Evolutionary conservation across 2,113 vertebrate genomes (phyloP), one percentile per base, ranked within the genome.

Genomic region (Rhodinocichla rosea): DNA sequence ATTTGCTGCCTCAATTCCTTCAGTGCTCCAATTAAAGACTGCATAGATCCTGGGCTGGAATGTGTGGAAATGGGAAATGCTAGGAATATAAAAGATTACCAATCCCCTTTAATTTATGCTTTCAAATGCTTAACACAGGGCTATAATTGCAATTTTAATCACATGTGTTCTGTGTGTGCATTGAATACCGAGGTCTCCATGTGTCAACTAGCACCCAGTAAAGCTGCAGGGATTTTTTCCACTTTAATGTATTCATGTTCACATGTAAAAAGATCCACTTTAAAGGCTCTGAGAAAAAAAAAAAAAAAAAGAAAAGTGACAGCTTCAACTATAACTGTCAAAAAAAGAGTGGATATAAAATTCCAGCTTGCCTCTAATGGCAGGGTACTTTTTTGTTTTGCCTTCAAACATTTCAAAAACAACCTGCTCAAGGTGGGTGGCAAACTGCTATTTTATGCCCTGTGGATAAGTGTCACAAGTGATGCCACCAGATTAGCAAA

Each of bases 371-470:
- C 95, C 82, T 91, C 92, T 97, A 98, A 98, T 92, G 84, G 95
- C 83, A 95, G 88, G 95, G 91, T 97, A 94, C 93, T 93, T 95
- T 87, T 92, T 97, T 97, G 96, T 96, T 96, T 97, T 92, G 90
- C 95, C 96, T 97, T 97, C 96, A 96, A 96, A 95, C 74, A 57
- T 64, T 97, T 87, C 65, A 96, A 85, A 98, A 96, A 45, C 95
- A 97, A 94, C 92, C 77, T 96, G 83, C 59, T 96, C 95, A 52
- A 97, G 92, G 97, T 97, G 94, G 97, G 97, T 98, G 95, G 97
- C 88, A 94, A 95, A 89, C 65, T 7, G 2, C 37, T 86, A 39
- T 83, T 92, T 91, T 78, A 90, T 62, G 91, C 49, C 96, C 79
- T 76, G 21, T 52, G 65, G 95, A 84, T 95, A 89, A 95, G 71